Evolutionary conservation across 1,140 invertebrate genomes (phyloP).

Genomic region (Lasaia peninsularis): DNA sequence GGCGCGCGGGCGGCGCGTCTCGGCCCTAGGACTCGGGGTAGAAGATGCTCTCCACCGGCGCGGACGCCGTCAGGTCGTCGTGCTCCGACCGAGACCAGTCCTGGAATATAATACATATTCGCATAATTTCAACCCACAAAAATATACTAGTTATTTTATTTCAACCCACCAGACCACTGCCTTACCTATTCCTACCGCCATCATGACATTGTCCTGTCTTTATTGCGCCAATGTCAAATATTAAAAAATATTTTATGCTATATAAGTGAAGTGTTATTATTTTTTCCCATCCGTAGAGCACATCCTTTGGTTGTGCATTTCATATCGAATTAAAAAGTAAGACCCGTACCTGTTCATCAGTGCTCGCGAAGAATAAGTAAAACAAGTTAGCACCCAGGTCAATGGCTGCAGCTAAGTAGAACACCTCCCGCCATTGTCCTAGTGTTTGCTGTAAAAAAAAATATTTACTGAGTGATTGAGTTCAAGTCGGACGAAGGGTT

Average conservation of each 20-base stretch:
- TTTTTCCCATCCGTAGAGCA: too few relatives aligned
- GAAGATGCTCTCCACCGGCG: slow-evolving; percentile 60
- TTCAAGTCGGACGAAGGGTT: too few relatives aligned
- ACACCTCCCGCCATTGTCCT: slow-evolving; percentile 91
- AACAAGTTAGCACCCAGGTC: slow-evolving; percentile 87
- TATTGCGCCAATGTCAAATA: too few relatives aligned
- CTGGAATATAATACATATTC: slow-evolving; percentile 27
- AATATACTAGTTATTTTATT: too few relatives aligned
- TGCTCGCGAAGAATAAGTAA: slow-evolving; percentile 90
- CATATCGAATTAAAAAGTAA: neutral
- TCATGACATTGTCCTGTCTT: too few relatives aligned
- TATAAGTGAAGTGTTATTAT: too few relatives aligned
- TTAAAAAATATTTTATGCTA: too few relatives aligned
- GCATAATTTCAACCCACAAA: neutral
- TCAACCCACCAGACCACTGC: too few relatives aligned
- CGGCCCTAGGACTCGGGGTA: slow-evolving; percentile 54
- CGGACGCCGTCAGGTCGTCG: slow-evolving; percentile 56
- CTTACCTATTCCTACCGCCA: too few relatives aligned
- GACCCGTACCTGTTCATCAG: slow-evolving; percentile 84
- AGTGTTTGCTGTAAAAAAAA: slow-evolving; percentile 83
- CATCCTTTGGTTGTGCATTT: too few relatives aligned
- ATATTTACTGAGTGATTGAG: neutral
- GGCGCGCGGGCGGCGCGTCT: too few relatives aligned
- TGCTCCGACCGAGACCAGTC: slow-evolving; percentile 58
- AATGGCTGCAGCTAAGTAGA: slow-evolving; percentile 90